Base-by-base conservation (phyloP, 30 jellyfish, hydroid and myxozoan species). In the Aurelia sp. region DNA sequence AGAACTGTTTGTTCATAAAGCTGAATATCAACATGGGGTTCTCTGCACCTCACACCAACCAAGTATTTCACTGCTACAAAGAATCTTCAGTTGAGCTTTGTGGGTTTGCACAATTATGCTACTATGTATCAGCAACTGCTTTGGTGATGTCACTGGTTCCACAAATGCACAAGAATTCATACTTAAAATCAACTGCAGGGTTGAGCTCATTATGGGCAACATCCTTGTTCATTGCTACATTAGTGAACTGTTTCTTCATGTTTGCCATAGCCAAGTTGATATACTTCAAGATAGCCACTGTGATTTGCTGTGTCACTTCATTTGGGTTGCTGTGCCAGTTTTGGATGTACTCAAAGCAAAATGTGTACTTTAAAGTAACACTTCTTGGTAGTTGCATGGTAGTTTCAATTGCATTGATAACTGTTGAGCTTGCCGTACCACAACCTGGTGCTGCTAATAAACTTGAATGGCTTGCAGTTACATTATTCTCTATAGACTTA, bases 301-400 rank as follows among this genome's bases (percentile, higher is more conserved):
- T 67, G 8, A 30, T 81, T 6, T 41, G 35, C 78, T 50, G 91
- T 71, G 66, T 50, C 27, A 44, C 69, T 0, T 55, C 80, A 13
- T 50, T 53, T 18, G 72, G 80, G 21, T 8, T 81, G 19, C 91
- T 81, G 16, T 35, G 51, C 53, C 91, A 81, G 76, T 67, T 81
- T n/a, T 81, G 91, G 91, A 65, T 81, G 77, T 81, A 81, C 61
- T 81, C 91, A 4, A 81, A 81, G 60, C 67, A 81, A 59, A 69
- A 81, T 59, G 44, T 81, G 50, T 57, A 69, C 8, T 81, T 81
- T 24, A 81, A 81, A 59, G 68, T 67, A 70, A 66, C 91, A 1
- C 68, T 81, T 48, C 55, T 72, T 67, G 91, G 91, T 3, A 27
- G 70, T 38, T 65, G 84, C 41, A 27, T 81, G 20, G 91, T 81